Evolutionary conservation across 1,140 invertebrate species (phyloP).

Genomic region (Panulirus ornatus): DNA sequence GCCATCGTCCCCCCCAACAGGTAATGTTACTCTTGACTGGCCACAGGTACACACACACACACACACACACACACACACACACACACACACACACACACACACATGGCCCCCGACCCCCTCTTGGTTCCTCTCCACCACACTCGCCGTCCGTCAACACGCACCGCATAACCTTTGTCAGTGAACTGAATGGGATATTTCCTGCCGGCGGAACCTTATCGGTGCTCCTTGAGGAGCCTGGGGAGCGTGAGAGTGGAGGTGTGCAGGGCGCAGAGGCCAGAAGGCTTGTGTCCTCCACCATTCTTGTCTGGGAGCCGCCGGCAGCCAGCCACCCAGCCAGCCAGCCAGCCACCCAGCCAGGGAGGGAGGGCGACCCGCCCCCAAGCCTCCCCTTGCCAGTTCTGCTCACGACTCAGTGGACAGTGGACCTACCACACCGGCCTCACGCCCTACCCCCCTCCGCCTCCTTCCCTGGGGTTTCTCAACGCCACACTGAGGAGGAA

Average conservation of each 20-base stretch:
- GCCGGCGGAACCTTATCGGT: constrained; percentile 2
- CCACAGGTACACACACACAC: too few species aligned
- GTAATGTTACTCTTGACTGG: too few species aligned
- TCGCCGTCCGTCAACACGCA: too few species aligned
- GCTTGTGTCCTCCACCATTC: constrained; percentile 17
- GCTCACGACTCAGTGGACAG: constrained; percentile 24
- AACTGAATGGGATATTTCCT: constrained; percentile 29
- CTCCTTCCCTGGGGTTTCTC: neutral
- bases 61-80: too few species aligned
- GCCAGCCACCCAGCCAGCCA: neutral
- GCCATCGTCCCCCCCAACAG: too few species aligned
- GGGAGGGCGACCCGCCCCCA: too few species aligned
- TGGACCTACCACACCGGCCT: constrained; percentile 6
- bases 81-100: too few species aligned
- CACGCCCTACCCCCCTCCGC: neutral
- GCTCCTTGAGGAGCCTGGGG: neutral
- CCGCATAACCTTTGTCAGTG: too few species aligned
- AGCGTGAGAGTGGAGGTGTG: constrained; percentile 18
- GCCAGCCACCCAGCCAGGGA: neutral
- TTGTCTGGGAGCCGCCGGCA: constrained; percentile 31
- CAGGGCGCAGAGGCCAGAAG: constrained; percentile 12
- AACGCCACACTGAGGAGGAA: neutral
- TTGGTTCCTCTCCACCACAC: too few species aligned
- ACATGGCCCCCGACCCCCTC: too few species aligned
- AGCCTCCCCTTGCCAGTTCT: constrained; percentile 6